phyloP scores from a whole-genome alignment of 2,888 invertebrate genomes.

The Aporophyla nigra region DNA sequence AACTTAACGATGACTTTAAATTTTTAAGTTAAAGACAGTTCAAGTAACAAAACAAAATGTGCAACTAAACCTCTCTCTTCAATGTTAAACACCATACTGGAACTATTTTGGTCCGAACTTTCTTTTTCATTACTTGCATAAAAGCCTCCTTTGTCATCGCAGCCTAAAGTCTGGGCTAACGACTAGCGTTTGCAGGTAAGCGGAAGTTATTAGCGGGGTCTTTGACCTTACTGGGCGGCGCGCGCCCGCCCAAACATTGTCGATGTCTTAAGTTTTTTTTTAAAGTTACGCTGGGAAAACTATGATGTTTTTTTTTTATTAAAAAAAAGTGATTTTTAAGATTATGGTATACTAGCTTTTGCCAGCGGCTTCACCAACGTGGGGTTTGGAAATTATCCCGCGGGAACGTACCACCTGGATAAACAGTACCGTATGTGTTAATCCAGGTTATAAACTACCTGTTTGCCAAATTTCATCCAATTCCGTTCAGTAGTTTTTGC shows the following conservation, averaged over 20 bases:
- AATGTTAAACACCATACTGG: slow-evolving; percentile 30
- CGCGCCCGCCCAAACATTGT: slow-evolving; percentile 83
- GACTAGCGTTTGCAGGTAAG: slow-evolving; percentile 84
- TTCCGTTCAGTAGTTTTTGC: no score
- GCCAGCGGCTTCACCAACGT: no score
- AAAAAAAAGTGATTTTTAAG: neutral
- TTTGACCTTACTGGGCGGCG: slow-evolving; percentile 75
- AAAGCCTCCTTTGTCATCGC: slow-evolving; percentile 71
- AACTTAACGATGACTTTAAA: slow-evolving; percentile 26
- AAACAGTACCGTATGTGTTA: no score
- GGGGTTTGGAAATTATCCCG: no score
- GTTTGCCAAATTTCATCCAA: no score
- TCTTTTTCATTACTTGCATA: slow-evolving; percentile 66
- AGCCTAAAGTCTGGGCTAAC: slow-evolving; percentile 71
- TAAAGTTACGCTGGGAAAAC: neutral
- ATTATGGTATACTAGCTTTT: neutral
- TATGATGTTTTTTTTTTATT: neutral
- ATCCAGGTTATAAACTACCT: no score
- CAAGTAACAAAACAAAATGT: slow-evolving; percentile 3
- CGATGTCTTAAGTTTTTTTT: slow-evolving; percentile 70
- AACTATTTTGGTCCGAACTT: slow-evolving; percentile 46
- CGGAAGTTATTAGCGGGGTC: slow-evolving; percentile 89
- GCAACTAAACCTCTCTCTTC: slow-evolving; percentile 6
- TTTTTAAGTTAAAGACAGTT: neutral
- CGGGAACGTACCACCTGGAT: no score